Percentiles rank a stretch among this genome's conserved stretches.
Conservation (phyloP, 2,888 invertebrate species). For the Panorpa germanica region DNA sequence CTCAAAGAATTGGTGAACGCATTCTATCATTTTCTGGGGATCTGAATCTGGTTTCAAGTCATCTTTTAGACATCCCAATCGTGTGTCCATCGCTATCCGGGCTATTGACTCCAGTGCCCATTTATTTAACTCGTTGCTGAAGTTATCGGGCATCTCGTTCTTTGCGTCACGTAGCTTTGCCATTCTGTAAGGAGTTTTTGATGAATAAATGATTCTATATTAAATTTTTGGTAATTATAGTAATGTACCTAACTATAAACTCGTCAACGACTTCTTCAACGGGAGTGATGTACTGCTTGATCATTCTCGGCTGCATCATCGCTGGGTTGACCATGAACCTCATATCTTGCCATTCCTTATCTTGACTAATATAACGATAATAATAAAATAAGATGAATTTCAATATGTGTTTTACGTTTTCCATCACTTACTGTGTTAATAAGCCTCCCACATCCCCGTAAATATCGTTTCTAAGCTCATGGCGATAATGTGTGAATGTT, state of each 20-base stretch:
- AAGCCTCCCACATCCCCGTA: constrained; percentile 19
- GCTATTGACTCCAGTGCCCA: constrained; percentile 30
- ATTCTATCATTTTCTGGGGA: constrained; percentile 4
- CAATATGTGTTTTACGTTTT: no score
- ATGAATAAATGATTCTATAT: neutral
- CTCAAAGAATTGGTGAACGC: constrained; percentile 3
- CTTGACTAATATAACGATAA: no score
- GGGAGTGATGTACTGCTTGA: constrained; percentile 27
- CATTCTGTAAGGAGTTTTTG: constrained; percentile 25
- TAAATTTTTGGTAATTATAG: neutral
- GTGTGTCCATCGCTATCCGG: constrained; percentile 16
- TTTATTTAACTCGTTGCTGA: constrained; percentile 31
- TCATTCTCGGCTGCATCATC: constrained; percentile 36
- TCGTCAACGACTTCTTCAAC: constrained; percentile 29
- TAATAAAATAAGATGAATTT: no score
- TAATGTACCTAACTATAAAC: no score
- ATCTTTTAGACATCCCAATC: constrained; percentile 6
- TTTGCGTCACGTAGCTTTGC: constrained; percentile 27
- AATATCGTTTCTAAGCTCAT: constrained; percentile 20
- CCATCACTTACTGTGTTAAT: constrained; percentile 16
- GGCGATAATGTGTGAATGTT: constrained; percentile 22
- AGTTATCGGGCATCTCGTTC: constrained; percentile 32
- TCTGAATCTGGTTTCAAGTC: constrained; percentile 4
- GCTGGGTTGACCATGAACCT: constrained; percentile 43
- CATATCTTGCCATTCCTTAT: constrained; percentile 40